Evolutionary conservation across 2,113 vertebrate species (phyloP), one percentile per base, ranked within the genome.

Genomic region (Polyodon spathula): DNA sequence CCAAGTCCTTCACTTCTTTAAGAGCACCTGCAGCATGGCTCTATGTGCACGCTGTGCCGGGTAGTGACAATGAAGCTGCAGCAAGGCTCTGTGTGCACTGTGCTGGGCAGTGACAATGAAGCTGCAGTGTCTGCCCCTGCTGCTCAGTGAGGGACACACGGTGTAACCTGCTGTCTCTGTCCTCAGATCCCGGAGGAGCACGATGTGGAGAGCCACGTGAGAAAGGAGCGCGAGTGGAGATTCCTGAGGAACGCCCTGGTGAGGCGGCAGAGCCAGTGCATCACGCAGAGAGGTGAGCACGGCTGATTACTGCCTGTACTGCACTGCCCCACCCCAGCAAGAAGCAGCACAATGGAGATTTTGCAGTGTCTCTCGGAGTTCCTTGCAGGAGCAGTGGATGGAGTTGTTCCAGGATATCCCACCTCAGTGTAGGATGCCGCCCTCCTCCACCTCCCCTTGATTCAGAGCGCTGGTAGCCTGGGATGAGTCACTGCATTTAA

Each of bases 211-310:
- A 97, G 95, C 64, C 95, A 94, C 78, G 88, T 92, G 66, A 86
- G 93, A 69, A 95, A 97, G 81, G 95, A 98, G 72, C 79, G 96
- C 0, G 95, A 98, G 68, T 98, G 96, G 96, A 79, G 95, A 58
- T 98, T 98, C 67, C 85, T 98, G 61, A 85, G 96, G 60, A 98
- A 98, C 5, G 71, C 85, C 0, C 88, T 87, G 0, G 95, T 98
- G 50, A 76, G 94, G 58, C 85, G 82, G 50, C 92, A 95, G 69
- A 95, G 95, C 0, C 89, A 90, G 63, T 81, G 79, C 76, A 84
- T 94, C 77, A 89, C 90, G 46, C 90, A 97, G 76, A 92, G 72
- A 84, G 96, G 95, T 97, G 56, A 81, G 81, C 43, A 8, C 27
- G 3, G 27, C 27, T 27, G 27, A 27, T 27, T 27, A 27, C 27